Conservation (phyloP, 2,797 vertebrate genomes). For the Remorina albescens region DNA sequence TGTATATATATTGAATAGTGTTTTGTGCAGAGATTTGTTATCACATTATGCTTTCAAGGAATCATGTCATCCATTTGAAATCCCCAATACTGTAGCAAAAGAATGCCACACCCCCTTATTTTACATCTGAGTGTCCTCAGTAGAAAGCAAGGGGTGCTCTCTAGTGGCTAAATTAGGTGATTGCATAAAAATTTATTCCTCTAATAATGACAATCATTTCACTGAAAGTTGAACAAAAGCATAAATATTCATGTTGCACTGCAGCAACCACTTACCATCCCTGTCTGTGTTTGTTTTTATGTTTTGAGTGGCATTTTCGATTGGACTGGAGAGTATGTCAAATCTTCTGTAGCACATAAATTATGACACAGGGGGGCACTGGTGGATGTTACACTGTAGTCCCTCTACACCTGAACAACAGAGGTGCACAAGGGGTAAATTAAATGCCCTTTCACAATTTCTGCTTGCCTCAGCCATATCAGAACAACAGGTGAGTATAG, state of each 20-base stretch:
- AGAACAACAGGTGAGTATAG: not conserved
- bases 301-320: not conserved
- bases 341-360: constrained; percentile 2
- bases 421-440: not conserved
- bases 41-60: not conserved
- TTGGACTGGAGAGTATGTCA: not conserved
- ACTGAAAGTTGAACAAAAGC: not conserved
- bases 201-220: not conserved
- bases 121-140: not conserved
- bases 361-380: constrained; percentile 38
- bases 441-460: constrained; percentile 19
- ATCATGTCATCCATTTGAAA: not conserved
- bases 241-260: too few species aligned
- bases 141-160: constrained; percentile 29
- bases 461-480: constrained; percentile 39
- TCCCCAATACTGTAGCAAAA: not conserved
- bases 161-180: constrained; percentile 32
- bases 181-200: constrained; percentile 23
- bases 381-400: not conserved
- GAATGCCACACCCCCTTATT: not conserved
- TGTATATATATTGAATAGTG: not conserved
- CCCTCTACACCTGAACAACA: constrained; percentile 4
- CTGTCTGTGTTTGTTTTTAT: not conserved
- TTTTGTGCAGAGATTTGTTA: not conserved
- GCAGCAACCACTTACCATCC: not conserved